Conservation (phyloP, 2,797 vertebrate species). For the Oreochromis mossambicus region DNA sequence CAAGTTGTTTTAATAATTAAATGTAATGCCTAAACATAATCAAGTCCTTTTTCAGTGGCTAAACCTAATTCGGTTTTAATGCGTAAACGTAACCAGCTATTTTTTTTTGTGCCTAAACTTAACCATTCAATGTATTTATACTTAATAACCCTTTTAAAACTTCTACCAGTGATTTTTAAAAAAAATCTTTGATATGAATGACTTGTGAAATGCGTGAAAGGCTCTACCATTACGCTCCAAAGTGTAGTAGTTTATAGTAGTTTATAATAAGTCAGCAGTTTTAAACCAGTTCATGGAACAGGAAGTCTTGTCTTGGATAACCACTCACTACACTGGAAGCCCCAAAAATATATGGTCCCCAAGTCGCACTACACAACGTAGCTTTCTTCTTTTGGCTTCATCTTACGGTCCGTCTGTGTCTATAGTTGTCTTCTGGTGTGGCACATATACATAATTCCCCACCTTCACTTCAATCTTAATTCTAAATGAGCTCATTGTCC, state of each 20-base stretch:
- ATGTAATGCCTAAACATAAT: neutral
- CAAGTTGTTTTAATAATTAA: neutral
- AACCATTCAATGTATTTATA: neutral
- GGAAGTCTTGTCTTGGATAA: neutral
- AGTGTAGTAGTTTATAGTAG: neutral
- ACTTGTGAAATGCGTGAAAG: neutral
- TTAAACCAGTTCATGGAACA: neutral
- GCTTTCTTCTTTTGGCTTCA: neutral
- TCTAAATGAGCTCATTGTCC: neutral
- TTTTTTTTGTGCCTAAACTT: neutral
- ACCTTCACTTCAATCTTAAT: neutral
- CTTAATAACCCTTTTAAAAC: neutral
- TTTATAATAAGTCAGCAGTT: neutral
- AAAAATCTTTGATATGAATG: neutral
- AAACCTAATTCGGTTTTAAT: neutral
- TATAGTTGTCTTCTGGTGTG: neutral
- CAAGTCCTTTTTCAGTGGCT: neutral
- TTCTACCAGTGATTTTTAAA: neutral
- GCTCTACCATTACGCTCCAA: neutral
- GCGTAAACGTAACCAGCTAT: neutral
- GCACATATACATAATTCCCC: neutral
- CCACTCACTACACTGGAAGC: neutral
- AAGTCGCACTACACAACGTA: neutral
- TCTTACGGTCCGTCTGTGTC: neutral
- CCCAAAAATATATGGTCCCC: neutral